Evolutionary conservation across 2,113 vertebrate genomes (phyloP), one percentile per base, ranked within the genome.

Genomic region (Coregonus clupeaformis): DNA sequence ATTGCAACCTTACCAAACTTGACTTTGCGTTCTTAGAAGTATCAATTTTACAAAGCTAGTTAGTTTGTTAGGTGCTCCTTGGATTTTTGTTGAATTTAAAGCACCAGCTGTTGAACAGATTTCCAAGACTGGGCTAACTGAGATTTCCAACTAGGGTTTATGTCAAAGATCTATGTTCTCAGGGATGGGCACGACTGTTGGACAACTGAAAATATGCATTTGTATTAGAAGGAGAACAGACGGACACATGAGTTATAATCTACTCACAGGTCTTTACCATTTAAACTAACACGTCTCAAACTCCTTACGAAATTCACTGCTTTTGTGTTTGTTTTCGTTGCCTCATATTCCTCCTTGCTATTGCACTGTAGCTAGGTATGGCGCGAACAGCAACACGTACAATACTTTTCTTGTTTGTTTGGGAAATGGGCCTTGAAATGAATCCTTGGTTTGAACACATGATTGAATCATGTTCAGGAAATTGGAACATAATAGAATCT

Each of bases 401-500:
- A 82, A 84, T 29, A 74, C 0, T 0, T 67, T 70, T 75, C 27
- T 30, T 32, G 76, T 72, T 73, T 78, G 68, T 73, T 78, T 82
- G 83, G 79, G 69, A 80, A 68, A 55, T 71, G 42, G 73, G 72
- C 60, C 80, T 82, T 71, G 71, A 80, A 71, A 76, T 79, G 57
- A 47, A 29, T 77, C 78, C 29, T 71, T 68, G 6, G 22, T 68
- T 45, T 68, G 18, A 45, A 68, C 66, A 68, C n/a, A 68, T 22
- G 65, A 80, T 74, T 79, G 74, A 78, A 73, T 77, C 24, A 11
- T 76, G 47, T 55, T 80, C 63, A 71, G 70, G 75, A 72, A 82
- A 77, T 69, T 62, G 68, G 72, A 86, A 76, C 0, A 57, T 71
- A 75, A 85, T 83, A 67, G 60, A 84, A 88, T 89, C 81, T 86